Percentiles rank a stretch among this genome's conserved stretches.
Conservation (phyloP, 2,113 vertebrate genomes). For the Lanius ludovicianus region DNA sequence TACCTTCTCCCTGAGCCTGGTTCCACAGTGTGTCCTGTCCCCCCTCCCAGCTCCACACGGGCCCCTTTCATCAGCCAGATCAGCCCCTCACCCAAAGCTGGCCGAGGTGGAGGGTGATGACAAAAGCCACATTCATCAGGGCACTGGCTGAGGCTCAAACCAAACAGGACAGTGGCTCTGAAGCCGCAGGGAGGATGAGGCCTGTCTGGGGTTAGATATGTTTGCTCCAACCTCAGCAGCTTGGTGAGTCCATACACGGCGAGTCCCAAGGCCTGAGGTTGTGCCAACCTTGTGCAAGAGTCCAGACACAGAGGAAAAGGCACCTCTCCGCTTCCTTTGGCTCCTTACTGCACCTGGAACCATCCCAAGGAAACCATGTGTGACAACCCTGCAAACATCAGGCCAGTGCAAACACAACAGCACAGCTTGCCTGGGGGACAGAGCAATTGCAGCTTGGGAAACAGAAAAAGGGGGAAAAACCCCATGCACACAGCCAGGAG, state of each 20-base stretch:
- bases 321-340: not conserved
- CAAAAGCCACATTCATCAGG: constrained; percentile 30
- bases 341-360: not conserved
- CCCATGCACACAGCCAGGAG: fast-evolving
- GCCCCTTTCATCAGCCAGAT: not conserved
- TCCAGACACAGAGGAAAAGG: not conserved
- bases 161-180: not conserved
- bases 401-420: not conserved
- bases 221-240: not conserved
- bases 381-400: not conserved
- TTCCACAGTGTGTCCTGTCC: fast-evolving
- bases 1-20: not conserved
- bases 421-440: not conserved
- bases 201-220: not conserved
- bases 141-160: constrained; percentile 44
- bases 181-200: not conserved
- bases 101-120: not conserved
- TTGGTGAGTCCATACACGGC: fast-evolving
- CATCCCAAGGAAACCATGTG: not conserved
- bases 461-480: not conserved
- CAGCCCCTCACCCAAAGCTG: not conserved
- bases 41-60: not conserved
- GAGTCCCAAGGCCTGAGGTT: not conserved
- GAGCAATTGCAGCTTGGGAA: not conserved
- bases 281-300: not conserved